A percentile compares a stretch with the other conserved stretches of the same genome.
Evolutionary conservation across 2,888 invertebrate genomes (phyloP).

Genomic region (Scaptomyza cyrtandrae): DNA sequence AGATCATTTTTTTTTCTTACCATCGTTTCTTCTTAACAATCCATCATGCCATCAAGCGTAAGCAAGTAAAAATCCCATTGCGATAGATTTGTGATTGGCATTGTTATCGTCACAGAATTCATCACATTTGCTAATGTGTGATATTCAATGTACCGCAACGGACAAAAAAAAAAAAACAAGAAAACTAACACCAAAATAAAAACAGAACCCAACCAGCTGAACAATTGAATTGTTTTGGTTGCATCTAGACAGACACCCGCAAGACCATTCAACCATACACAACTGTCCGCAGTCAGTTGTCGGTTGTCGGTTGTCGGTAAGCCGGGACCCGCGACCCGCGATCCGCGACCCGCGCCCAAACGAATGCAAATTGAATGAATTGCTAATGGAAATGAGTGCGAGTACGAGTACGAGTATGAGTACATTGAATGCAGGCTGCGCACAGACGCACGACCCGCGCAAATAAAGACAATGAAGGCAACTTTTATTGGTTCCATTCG

Average conservation of each 20-base stretch:
- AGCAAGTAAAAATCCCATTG: neutral
- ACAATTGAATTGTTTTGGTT: conserved; percentile 75
- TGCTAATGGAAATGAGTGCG: conserved; percentile 67
- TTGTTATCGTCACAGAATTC: conserved; percentile 46
- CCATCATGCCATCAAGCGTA: too few relatives aligned
- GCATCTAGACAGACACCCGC: conserved; percentile 33
- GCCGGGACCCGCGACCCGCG: conserved; percentile 13
- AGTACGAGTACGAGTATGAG: conserved; percentile 36
- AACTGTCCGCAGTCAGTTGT: conserved; percentile 5
- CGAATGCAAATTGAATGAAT: conserved; percentile 77
- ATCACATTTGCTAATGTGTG: conserved; percentile 80
- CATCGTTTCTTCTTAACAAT: too few relatives aligned
- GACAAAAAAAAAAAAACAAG: conserved; percentile 62
- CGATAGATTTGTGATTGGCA: conserved; percentile 9
- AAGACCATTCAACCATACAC: conserved; percentile 68
- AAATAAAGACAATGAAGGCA: conserved; percentile 76
- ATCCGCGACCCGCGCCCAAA: conserved; percentile 24
- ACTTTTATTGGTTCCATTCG: conserved; percentile 84
- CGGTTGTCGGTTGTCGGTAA: conserved; percentile 1
- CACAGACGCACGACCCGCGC: conserved; percentile 65
- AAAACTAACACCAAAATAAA: conserved; percentile 53
- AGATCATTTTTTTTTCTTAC: too few relatives aligned
- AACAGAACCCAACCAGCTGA: conserved; percentile 60
- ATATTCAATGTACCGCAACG: conserved; percentile 81
- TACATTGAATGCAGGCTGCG: conserved; percentile 59